A percentile compares a stretch with the other conserved stretches of the same genome.
Evolutionary conservation across 1,140 invertebrate species (phyloP).

Genomic region (Hermetia illucens): DNA sequence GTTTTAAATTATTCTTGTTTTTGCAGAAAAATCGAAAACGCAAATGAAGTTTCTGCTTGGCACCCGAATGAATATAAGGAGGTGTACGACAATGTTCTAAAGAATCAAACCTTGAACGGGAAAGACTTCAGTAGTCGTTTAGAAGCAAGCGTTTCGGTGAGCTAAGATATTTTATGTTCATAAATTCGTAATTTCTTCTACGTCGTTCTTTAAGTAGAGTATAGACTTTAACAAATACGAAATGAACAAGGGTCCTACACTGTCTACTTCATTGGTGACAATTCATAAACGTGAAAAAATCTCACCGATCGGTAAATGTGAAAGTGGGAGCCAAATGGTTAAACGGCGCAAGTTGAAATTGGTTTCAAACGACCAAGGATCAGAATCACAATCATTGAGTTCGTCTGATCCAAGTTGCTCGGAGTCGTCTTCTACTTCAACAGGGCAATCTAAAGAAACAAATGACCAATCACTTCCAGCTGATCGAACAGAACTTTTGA

Average conservation of each 20-base stretch:
- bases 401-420: too few species aligned
- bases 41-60: slow-evolving; percentile 35
- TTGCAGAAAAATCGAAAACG: slow-evolving; percentile 29
- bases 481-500: slow-evolving; percentile 25
- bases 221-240: too few species aligned
- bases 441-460: slow-evolving; percentile 9
- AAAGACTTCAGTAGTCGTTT: slow-evolving; percentile 40
- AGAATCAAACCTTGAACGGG: slow-evolving; percentile 32
- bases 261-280: too few species aligned
- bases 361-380: slow-evolving; percentile 12
- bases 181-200: slow-evolving; percentile 4
- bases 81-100: slow-evolving; percentile 34
- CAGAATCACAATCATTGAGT: too few species aligned
- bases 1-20: not conserved
- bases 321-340: slow-evolving; percentile 5
- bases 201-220: too few species aligned
- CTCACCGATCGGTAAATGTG: slow-evolving; percentile 10
- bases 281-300: slow-evolving; percentile 18
- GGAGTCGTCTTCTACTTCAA: slow-evolving; percentile 4
- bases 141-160: slow-evolving; percentile 28
- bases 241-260: too few species aligned
- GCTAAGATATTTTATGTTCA: slow-evolving; percentile 9
- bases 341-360: slow-evolving; percentile 23
- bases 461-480: slow-evolving; percentile 13
- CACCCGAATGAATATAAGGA: slow-evolving; percentile 30